Conservation (phyloP, 2,797 vertebrate species). For the Peromyscus aztecus region DNA sequence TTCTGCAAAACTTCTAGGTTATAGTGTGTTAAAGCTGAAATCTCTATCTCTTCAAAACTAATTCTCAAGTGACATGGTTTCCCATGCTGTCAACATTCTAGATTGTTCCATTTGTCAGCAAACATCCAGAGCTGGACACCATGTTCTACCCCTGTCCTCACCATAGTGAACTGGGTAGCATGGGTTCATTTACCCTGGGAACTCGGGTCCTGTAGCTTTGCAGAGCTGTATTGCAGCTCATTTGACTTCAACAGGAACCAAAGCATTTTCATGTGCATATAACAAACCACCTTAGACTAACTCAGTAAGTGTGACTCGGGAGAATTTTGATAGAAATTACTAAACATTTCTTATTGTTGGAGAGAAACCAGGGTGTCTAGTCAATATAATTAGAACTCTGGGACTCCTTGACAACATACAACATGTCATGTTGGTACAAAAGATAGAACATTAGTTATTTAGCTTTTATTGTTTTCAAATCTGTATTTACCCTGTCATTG, state of each 20-base stretch:
- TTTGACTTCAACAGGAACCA: not conserved
- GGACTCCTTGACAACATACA: not conserved
- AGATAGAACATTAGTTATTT: constrained; percentile 19
- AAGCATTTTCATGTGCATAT: constrained; percentile 17
- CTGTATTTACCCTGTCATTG: constrained; percentile 27
- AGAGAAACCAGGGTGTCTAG: not conserved
- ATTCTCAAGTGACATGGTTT: constrained; percentile 34
- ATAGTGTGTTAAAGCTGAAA: not conserved
- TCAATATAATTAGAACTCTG: constrained; percentile 22
- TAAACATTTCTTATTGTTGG: constrained; percentile 27
- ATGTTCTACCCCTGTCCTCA: not conserved
- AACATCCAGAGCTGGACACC: not conserved
- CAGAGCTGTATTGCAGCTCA: not conserved
- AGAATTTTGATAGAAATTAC: constrained; percentile 13
- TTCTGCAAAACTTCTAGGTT: constrained; percentile 21
- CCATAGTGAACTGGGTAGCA: not conserved
- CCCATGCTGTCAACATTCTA: not conserved
- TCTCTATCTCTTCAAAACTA: not conserved
- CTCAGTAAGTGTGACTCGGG: not conserved
- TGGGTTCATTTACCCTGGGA: not conserved
- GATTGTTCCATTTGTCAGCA: not conserved
- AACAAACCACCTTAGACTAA: constrained; percentile 10
- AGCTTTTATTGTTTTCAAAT: constrained; percentile 13
- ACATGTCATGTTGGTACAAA: constrained; percentile 41
- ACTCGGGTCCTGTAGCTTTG: not conserved